Evolutionary conservation across 2,888 invertebrate genomes (phyloP), one percentile per base, ranked within the genome.

Genomic region (Electrophaes corylata): DNA sequence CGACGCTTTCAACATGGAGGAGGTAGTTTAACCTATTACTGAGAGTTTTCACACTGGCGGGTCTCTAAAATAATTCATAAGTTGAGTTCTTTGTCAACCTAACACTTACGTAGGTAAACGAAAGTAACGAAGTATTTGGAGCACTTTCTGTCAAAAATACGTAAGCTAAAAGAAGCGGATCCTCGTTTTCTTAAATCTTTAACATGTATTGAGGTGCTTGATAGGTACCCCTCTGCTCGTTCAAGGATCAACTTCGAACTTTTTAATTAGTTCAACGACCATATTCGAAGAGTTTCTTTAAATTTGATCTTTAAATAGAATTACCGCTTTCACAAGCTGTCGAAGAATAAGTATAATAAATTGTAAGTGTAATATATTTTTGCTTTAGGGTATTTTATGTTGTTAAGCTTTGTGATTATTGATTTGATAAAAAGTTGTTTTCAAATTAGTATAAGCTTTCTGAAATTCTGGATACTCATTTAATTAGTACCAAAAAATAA

Each of bases 231-330:
- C 69, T 67, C 69, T 70, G 71, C 71, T 69, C 71, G 70, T 73
- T 76, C 73, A 72, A 68, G 74, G 79, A 81, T 79, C 76, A 75
- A 76, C 77, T 73, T 72, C 65, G 55, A 87, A 88, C 83, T 87
- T 88, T 88, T 85, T 86, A 89, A 88, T 88, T 86, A 86, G 84
- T 88, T 88, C 76, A 79, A 78, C 78, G 81, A 81, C 83, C 83
- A 83, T 79, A 84, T 83, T 83, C 79, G 81, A 80, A 76, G 70
- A 77, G 81, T 84, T 83, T 77, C 75, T 77, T 72, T 67, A 68
- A 75, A 76, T 77, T 72, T 67, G 3, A 6, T n/a, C n/a, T 10
- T 29, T 29, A 29, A 10, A 5, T 20, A 20, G 68, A 75, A 76
- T 74, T 75, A 74, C 76, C 72, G 72, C 66, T 73, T 63, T 58